phyloP scores from a whole-genome alignment of 2,888 invertebrate genomes.

The Arctia plantaginis region DNA sequence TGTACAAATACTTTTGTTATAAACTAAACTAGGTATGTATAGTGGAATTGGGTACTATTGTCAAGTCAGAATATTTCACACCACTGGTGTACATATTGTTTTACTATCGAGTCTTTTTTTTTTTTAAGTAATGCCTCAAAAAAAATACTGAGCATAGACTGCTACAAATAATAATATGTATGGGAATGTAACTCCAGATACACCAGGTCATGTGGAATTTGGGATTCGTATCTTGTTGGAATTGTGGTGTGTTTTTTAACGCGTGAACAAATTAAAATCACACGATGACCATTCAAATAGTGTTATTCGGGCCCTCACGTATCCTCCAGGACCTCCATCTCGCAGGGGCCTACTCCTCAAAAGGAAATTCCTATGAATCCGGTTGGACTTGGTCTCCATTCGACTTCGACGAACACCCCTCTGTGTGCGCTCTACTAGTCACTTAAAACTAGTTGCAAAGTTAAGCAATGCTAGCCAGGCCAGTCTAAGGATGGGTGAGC shows the following conservation, averaged over 20 bases:
- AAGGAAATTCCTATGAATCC: not conserved
- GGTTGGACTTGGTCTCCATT: not conserved
- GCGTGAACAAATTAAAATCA: not conserved
- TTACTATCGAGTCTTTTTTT: not conserved
- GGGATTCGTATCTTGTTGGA: no score
- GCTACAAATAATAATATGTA: not conserved
- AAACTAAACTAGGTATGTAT: not conserved
- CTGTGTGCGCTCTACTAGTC: not conserved
- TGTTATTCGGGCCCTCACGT: no score
- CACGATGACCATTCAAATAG: not conserved
- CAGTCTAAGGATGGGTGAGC: no score
- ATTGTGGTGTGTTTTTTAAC: not conserved
- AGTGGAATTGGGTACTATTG: constrained; percentile 13
- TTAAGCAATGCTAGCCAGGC: no score
- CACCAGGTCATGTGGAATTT: not conserved
- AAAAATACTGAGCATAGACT: not conserved
- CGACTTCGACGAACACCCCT: not conserved
- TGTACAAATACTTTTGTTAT: not conserved
- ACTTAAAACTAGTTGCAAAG: no score
- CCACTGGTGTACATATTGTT: not conserved
- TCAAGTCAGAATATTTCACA: not conserved
- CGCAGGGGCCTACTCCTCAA: not conserved
- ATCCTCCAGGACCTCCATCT: not conserved
- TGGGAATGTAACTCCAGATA: not conserved
- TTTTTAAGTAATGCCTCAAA: not conserved